phyloP scores from a whole-genome alignment of 2,797 vertebrate species.

The Adrianichthys oophorus region DNA sequence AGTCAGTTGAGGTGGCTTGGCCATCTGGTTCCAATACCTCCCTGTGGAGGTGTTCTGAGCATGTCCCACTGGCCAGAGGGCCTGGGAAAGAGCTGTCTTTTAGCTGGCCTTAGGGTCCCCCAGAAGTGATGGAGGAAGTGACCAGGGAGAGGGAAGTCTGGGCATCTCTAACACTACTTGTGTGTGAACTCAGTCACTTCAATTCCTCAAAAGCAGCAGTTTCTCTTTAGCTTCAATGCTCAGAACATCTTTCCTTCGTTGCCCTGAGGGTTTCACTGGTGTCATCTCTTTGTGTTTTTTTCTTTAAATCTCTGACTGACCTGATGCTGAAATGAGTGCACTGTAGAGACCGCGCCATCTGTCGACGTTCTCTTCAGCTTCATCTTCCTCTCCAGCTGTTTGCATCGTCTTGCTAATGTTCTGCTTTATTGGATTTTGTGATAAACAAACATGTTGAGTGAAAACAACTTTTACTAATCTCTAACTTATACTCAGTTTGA shows the following conservation, averaged over 20 bases:
- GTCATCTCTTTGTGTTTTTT: constrained; percentile 4
- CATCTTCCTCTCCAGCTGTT: neutral
- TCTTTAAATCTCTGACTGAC: constrained; percentile 6
- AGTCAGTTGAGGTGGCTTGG: too few species aligned
- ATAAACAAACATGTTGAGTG: neutral
- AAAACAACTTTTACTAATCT: constrained; percentile 41
- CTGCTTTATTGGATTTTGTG: neutral
- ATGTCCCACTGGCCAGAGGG: too few species aligned
- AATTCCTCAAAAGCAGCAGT: neutral
- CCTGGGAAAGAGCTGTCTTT: too few species aligned
- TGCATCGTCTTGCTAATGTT: neutral
- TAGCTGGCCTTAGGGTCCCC: too few species aligned
- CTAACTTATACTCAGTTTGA: constrained; percentile 22
- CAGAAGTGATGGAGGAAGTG: too few species aligned
- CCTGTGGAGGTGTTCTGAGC: too few species aligned
- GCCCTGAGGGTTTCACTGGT: neutral
- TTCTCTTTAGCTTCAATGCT: neutral
- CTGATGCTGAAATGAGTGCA: neutral
- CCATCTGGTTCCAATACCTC: too few species aligned
- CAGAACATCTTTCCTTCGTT: neutral
- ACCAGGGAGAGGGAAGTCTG: too few species aligned
- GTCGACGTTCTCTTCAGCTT: constrained; percentile 2
- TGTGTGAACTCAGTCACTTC: too few species aligned
- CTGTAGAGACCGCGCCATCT: neutral
- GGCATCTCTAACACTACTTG: too few species aligned